Base-by-base conservation (phyloP, 2,797 vertebrate species). In the Tokudaia tokunoshimensis region DNA sequence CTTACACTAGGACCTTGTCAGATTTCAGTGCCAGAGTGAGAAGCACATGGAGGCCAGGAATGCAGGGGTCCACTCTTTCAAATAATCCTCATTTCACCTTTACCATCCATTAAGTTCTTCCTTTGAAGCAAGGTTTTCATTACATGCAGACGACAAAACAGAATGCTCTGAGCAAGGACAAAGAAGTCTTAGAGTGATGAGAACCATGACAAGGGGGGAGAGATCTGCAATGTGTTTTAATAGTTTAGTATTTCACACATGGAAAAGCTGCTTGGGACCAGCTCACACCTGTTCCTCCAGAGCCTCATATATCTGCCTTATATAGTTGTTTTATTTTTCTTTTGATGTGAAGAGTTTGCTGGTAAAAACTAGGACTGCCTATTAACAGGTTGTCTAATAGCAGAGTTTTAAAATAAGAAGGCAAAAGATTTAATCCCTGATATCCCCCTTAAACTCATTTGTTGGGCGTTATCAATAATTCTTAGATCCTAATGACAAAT, bases 181-280 rank as follows among this genome's bases (percentile, higher is more conserved):
- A 95, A 83, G 61, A 81, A 92, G 91, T 75, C 55, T 94, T 88
- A 26, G 6, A 57, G 47, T 89, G 91, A n/a, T 1, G 13, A 31
- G 47, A 29, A 52, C 26, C n/a, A 50, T 57, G 19, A 2, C 37
- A 59, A 95, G 44, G 67, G 91, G 19, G n/a, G 19, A 26, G 12
- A 82, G 55, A 52, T 9, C 70, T 20, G 84, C 29, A 94, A 88
- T 86, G 31, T 5, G 67, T 87, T 91, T 95, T 52, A 92, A 67
- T 57, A 85, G 29, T 87, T 91, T 91, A 72, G 63, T 86, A 52
- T 87, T 94, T 95, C 78, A 86, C 83, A 94, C 72, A 79, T 94
- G 74, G 76, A 94, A 92, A 97, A 95, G 89, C 22, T 70, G 89
- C 17, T 80, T 94, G 55, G 83, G 59, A 37, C 91, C 78, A 93